Conservation (phyloP, 2,888 invertebrate genomes). For the Ectemnius lituratus region DNA sequence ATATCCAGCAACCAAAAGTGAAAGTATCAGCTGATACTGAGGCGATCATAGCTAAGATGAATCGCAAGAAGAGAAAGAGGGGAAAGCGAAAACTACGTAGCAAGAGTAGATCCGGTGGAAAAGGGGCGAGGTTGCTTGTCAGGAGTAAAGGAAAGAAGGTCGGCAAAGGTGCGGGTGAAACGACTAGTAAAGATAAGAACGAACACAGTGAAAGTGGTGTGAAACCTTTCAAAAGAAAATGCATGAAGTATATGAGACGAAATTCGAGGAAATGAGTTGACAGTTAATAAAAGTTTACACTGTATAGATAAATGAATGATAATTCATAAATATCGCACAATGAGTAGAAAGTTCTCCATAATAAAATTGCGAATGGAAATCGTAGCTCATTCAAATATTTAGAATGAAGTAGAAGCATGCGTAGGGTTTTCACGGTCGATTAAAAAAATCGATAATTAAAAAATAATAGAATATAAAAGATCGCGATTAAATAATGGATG, state of each 20-base stretch:
- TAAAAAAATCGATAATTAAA: too few species aligned
- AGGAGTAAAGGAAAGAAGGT: constrained; percentile 63
- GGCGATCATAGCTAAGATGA: constrained; percentile 73
- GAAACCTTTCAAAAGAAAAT: constrained; percentile 75
- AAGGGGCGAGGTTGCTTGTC: constrained; percentile 68
- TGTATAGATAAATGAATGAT: not conserved
- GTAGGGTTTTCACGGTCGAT: too few species aligned
- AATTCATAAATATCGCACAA: too few species aligned
- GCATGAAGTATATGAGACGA: constrained; percentile 67
- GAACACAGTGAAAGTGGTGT: constrained; percentile 76
- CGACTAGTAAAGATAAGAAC: constrained; percentile 48
- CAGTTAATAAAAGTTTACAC: not conserved
- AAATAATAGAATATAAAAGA: constrained; percentile 4
- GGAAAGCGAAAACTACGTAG: constrained; percentile 68
- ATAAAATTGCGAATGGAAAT: too few species aligned
- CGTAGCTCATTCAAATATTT: too few species aligned
- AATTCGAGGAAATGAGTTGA: constrained; percentile 53
- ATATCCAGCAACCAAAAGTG: constrained; percentile 66
- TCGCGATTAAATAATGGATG: constrained; percentile 20
- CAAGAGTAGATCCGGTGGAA: constrained; percentile 77
- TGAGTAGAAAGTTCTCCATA: too few species aligned
- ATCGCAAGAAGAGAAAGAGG: constrained; percentile 63
- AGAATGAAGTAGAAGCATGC: too few species aligned
- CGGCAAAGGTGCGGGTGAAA: constrained; percentile 30
- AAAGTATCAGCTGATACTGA: constrained; percentile 74